Evolutionary conservation across 1,140 invertebrate species (phyloP).

Genomic region (Oncopeltus fasciatus): DNA sequence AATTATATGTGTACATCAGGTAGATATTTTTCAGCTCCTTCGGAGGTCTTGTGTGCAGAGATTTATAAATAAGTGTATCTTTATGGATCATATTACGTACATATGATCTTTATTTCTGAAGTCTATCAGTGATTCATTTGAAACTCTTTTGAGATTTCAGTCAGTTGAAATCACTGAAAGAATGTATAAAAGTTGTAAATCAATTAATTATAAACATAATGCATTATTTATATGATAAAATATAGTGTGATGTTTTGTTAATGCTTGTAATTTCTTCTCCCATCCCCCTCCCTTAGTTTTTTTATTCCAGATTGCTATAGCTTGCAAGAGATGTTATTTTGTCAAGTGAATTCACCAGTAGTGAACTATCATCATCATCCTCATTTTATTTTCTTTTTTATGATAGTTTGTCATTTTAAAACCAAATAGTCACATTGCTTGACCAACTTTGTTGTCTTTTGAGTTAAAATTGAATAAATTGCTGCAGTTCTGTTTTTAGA

Average conservation of each 20-base stretch:
- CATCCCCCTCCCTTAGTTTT: neutral
- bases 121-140: neutral
- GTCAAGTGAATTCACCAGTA: no score
- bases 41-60: neutral
- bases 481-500: no score
- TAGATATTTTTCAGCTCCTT: neutral
- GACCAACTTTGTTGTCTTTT: no score
- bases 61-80: neutral
- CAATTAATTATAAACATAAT: slow-evolving; percentile 3
- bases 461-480: no score
- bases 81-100: neutral
- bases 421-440: no score
- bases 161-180: neutral
- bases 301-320: no score
- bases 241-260: neutral
- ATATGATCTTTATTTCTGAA: neutral
- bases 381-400: no score
- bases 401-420: no score
- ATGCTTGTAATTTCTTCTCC: no score
- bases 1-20: no score
- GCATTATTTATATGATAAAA: slow-evolving; percentile 4
- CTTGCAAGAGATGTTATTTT: no score
- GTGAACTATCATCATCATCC: no score
- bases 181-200: slow-evolving; percentile 2
- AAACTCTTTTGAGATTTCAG: neutral